Base-by-base conservation (phyloP, 2,797 vertebrate species). In the Cuniculus paca region DNA sequence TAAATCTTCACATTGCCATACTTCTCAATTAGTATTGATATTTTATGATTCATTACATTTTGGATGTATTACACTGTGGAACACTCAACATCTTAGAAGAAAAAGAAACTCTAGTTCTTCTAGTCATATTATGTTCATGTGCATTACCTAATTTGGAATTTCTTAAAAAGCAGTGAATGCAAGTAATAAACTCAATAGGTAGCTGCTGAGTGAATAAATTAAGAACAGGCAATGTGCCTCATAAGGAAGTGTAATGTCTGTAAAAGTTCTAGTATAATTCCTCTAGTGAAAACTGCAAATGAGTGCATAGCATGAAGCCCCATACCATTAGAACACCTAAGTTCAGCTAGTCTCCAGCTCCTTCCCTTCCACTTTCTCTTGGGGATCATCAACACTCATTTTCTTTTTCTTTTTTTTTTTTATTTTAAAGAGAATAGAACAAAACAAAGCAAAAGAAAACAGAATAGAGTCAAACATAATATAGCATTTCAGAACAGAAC, bases 31-130 rank as follows among this genome's bases (percentile, higher is more conserved):
- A 94, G 17, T 56, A 96, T 94, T 58, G 93, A 94, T 96, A 88
- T 93, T 95, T 89, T 96, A 94, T 91, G 80, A 97, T 82, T 94
- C 93, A 90, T 96, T 95, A 77, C 83, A 19, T 74, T 96, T 74
- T 94, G 28, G 48, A 92, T 70, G 11, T n/a, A 87, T 88, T 93
- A 52, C 54, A 50, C 70, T 86, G 1, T 48, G 77, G 12, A 6
- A 39, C 24, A 91, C 6, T 75, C 87, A 68, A 50, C 79, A 78
- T 26, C 3, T 31, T 92, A 79, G 16, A 20, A 52, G 16, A 63
- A 84, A 93, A 92, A 48, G 28, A 28, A 10, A 42, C 8, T 52
- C 5, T 48, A 5, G 0, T 70, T 89, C 31, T 45, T n/a, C 2
- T 48, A 24, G 4, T 78, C 82, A 56, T 90, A 70, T 24, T 60